These are phyloP conservation scores for Megaceryle alcyon DNA, from an alignment of 2,797 vertebrate genomes.

Conservation along the genomic window DNA sequence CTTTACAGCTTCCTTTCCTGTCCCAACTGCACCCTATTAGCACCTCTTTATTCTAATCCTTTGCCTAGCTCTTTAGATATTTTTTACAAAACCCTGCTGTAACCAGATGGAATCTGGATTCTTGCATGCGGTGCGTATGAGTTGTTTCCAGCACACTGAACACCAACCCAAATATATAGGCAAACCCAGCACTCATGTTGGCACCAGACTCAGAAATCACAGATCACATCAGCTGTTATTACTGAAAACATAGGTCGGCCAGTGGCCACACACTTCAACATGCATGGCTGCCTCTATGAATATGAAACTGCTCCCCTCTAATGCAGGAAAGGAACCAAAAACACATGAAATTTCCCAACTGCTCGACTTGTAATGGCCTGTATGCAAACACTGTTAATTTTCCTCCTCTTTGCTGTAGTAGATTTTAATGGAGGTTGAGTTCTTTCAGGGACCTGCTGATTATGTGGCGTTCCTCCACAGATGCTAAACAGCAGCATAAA, in stretches of 20 bases:
- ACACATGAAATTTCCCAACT: neutral
- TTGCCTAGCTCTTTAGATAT: slow-evolving; percentile 58
- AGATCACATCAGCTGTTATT: slow-evolving; percentile 69
- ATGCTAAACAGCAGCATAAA: neutral
- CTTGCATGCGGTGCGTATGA: slow-evolving; percentile 16
- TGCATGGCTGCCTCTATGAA: slow-evolving; percentile 36
- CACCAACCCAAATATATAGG: slow-evolving; percentile 61
- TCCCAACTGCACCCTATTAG: slow-evolving; percentile 72
- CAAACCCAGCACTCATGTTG: slow-evolving; percentile 51
- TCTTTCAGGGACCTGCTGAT: slow-evolving; percentile 26
- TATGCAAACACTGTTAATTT: neutral
- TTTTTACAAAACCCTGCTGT: slow-evolving; percentile 61
- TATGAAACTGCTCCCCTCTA: slow-evolving; percentile 29
- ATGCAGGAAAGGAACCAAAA: slow-evolving; percentile 11
- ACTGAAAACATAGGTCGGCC: slow-evolving; percentile 64
- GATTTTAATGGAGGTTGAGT: slow-evolving; percentile 11
- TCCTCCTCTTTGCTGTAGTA: neutral
- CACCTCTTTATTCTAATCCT: slow-evolving; percentile 79
- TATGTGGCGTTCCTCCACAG: slow-evolving; percentile 10
- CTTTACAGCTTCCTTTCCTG: slow-evolving; percentile 72
- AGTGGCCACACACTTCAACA: slow-evolving; percentile 62
- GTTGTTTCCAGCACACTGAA: slow-evolving; percentile 50
- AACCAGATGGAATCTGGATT: slow-evolving; percentile 67
- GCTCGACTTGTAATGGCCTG: neutral
- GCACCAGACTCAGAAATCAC: slow-evolving; percentile 63